These are phyloP conservation scores for Lampropteryx suffumata DNA, from an alignment of 2,888 invertebrate genomes.

Conservation along the genomic window DNA sequence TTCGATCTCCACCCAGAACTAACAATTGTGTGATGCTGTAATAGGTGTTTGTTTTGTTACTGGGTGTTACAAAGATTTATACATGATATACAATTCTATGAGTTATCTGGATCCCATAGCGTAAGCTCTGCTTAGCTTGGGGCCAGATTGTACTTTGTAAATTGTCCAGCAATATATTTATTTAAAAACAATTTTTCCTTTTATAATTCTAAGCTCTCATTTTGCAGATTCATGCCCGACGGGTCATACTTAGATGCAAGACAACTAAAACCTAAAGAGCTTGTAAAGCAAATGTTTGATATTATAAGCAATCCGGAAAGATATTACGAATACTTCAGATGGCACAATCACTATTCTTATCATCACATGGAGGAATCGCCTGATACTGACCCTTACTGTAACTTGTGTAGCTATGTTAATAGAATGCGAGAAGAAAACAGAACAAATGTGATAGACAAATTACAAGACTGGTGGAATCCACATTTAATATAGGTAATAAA, in stretches of 20 bases:
- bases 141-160: too few relatives aligned
- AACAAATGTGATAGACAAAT: conserved; percentile 7
- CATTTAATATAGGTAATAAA: not conserved
- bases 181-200: too few relatives aligned
- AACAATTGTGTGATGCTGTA: too few relatives aligned
- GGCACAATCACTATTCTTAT: conserved; percentile 49
- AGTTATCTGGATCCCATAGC: too few relatives aligned
- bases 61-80: too few relatives aligned
- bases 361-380: conserved; percentile 25
- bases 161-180: too few relatives aligned
- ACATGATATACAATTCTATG: too few relatives aligned
- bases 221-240: conserved; percentile 45
- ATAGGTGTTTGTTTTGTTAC: too few relatives aligned
- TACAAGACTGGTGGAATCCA: conserved; percentile 26
- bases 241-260: conserved; percentile 36
- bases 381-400: conserved; percentile 35
- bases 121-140: too few relatives aligned
- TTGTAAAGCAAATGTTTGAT: conserved; percentile 39
- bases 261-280: conserved; percentile 14
- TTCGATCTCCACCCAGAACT: too few relatives aligned
- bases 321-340: conserved; percentile 45
- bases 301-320: conserved; percentile 37
- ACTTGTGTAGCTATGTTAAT: conserved; percentile 32
- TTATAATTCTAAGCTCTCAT: not conserved
- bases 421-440: not conserved